A percentile compares a stretch with the other conserved stretches of the same genome.
phyloP scores from a whole-genome alignment of 2,888 invertebrate species.

The Panopea generosa region DNA sequence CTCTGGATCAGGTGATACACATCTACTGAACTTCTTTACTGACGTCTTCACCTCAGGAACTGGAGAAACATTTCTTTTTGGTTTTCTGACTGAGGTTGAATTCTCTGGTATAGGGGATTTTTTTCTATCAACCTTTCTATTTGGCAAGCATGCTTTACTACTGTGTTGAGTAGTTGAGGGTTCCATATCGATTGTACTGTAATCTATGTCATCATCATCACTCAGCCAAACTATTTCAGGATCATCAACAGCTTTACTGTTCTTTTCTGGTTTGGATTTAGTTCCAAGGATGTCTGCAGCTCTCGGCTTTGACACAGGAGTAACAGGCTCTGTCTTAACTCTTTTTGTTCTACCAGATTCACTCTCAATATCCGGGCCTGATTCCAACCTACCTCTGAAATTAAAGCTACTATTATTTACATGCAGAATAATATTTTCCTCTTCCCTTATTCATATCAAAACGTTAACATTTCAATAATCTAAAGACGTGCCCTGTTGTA shows the following conservation, averaged over 20 bases:
- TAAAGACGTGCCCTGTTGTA: no score
- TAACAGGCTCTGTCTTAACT: slow-evolving; percentile 46
- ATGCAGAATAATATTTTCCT: no score
- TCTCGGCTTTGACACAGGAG: slow-evolving; percentile 24
- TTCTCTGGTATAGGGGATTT: slow-evolving; percentile 6
- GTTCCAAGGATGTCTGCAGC: neutral
- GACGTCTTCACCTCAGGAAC: slow-evolving; percentile 1
- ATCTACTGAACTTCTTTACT: no score
- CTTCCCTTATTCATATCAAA: no score
- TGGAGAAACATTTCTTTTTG: slow-evolving; percentile 1
- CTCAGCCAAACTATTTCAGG: slow-evolving; percentile 46
- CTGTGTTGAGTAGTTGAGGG: no score
- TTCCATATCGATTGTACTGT: slow-evolving; percentile 5
- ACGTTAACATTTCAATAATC: no score
- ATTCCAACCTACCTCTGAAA: no score
- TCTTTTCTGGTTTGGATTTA: neutral
- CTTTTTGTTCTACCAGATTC: slow-evolving; percentile 18
- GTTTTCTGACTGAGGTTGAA: no score
- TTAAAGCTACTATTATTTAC: no score
- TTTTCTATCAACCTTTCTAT: neutral
- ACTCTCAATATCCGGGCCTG: no score
- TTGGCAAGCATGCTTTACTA: neutral
- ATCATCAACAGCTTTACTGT: neutral
- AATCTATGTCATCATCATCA: slow-evolving; percentile 56
- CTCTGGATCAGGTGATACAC: no score